Evolutionary conservation across 2,797 vertebrate genomes (phyloP), one percentile per base, ranked within the genome.

Genomic region (Acrossocheilus wenchowensis): DNA sequence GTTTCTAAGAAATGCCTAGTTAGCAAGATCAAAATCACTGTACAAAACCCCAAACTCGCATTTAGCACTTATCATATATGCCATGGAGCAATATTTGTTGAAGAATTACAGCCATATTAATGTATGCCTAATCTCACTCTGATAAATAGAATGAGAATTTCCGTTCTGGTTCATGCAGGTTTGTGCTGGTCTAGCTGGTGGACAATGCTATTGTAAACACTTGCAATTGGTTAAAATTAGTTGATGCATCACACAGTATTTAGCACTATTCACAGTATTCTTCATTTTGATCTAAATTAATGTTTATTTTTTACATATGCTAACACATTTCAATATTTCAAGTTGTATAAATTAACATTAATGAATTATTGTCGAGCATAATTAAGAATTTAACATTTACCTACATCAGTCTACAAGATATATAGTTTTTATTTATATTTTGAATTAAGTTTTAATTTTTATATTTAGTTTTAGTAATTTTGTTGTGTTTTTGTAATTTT

Each of bases 11-110:
- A 66, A 9, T 41, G 34, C 34, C 26, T 17, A 69, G 43, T 41
- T 71, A n/a, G 26, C 34, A 26, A 71, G 66, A 82, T 82, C 48
- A 81, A 52, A 68, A 81, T 69, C 62, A 39, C 30, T 30, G 62
- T 12, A 64, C 21, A 82, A 82, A 69, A 82, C 39, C 21, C 9
- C 48, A 81, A 71, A 39, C 21, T 26, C 12, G 1, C 19, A 66
- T 50, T 50, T 68, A 64, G 48, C 43, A 48, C 12, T 62, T 26
- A 41, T 60, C 21, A n/a, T 23, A 52, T n/a, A 54, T 82, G 23
- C 48, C 34, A 26, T 41, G 48, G 34, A 9, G 12, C 5, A 34
- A n/a, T 48, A 83, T 74, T 30, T n/a, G 30, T 39, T 77, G 8
- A 14, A 84, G 12, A 66, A 17, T 50, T 83, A 2, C 5, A 54